phyloP scores from a whole-genome alignment of 2,888 invertebrate genomes.

The Palloptera scutellata region DNA sequence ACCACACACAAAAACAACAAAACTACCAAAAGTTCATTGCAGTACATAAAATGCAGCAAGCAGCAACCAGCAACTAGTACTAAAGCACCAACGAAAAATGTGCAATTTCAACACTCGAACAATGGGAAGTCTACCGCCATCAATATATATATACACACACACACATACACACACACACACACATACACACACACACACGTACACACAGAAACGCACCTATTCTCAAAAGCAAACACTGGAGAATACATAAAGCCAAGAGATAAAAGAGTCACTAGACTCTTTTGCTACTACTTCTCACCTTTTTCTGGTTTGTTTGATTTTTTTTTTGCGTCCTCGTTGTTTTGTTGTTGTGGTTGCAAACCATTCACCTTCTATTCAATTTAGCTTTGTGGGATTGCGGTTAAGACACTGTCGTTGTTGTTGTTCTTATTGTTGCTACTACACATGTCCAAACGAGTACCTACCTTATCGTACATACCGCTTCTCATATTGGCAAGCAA shows the following conservation, averaged over 20 bases:
- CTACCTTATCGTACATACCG: neutral
- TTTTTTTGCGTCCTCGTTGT: too few relatives aligned
- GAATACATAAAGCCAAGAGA: too few relatives aligned
- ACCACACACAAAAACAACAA: constrained; percentile 19
- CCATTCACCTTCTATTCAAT: constrained; percentile 16
- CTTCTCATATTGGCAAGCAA: constrained; percentile 6
- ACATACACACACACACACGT: constrained; percentile 1
- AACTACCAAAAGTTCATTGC: neutral
- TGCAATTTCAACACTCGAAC: constrained; percentile 23
- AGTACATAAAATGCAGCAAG: constrained; percentile 1
- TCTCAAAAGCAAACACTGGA: too few relatives aligned
- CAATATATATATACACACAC: neutral
- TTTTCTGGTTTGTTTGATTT: too few relatives aligned
- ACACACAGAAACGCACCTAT: too few relatives aligned
- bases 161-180: constrained; percentile 1
- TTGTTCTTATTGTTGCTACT: constrained; percentile 25
- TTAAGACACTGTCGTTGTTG: neutral
- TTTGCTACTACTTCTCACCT: too few relatives aligned
- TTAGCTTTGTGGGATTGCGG: constrained; percentile 12
- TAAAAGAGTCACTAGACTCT: too few relatives aligned
- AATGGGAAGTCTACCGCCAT: neutral
- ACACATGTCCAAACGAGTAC: too few relatives aligned
- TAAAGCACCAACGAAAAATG: constrained; percentile 21
- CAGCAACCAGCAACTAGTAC: neutral
- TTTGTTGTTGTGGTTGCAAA: constrained; percentile 49